Evolutionary conservation across 2,797 vertebrate genomes (phyloP).

Genomic region (Tadarida brasiliensis): DNA sequence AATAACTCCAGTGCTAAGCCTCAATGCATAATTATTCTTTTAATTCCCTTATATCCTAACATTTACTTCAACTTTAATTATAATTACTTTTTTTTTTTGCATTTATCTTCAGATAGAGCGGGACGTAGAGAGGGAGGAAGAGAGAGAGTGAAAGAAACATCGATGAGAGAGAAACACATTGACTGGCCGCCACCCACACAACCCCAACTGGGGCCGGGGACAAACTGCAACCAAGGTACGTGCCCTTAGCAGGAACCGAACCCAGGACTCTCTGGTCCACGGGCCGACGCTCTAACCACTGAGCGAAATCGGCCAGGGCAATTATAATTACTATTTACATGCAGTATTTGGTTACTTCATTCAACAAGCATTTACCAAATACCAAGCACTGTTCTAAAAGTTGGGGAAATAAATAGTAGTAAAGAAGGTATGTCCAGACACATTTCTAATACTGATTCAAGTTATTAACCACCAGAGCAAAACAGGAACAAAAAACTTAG

Average conservation of each 20-base stretch:
- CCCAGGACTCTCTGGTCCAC: too few relatives aligned
- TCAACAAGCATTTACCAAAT: background rate
- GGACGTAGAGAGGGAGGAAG: too few relatives aligned
- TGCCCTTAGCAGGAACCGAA: too few relatives aligned
- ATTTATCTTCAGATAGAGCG: too few relatives aligned
- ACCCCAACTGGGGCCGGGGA: too few relatives aligned
- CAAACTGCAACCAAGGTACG: too few relatives aligned
- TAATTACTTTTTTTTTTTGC: background rate
- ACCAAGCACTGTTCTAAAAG: background rate
- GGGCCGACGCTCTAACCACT: too few relatives aligned
- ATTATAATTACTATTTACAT: background rate
- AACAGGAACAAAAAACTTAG: slow-evolving; percentile 31
- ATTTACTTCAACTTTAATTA: slow-evolving; percentile 36
- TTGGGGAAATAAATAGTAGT: background rate
- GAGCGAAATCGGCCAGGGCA: background rate
- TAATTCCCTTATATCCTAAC: slow-evolving; percentile 14
- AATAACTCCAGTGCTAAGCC: background rate
- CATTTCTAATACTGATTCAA: background rate
- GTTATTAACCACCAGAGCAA: slow-evolving; percentile 36
- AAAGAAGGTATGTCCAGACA: slow-evolving; percentile 2
- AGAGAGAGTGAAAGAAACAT: too few relatives aligned
- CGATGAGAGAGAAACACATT: too few relatives aligned
- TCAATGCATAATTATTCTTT: background rate
- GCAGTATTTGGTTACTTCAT: background rate
- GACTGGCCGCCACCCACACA: too few relatives aligned